Evolutionary conservation across 1,140 invertebrate species (phyloP).

Genomic region (Hesperophylax magnus): DNA sequence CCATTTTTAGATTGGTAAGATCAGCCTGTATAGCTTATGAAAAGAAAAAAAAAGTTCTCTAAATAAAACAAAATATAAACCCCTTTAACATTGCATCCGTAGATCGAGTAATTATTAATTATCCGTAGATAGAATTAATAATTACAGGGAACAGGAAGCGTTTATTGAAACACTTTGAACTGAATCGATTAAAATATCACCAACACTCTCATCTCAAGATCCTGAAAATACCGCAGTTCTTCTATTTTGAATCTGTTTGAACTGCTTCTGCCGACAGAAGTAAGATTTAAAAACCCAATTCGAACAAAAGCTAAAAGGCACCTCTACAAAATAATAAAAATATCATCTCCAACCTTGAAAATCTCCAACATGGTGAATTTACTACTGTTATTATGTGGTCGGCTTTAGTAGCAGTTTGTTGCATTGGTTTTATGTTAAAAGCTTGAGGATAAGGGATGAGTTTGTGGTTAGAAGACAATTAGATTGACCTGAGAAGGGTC

Average conservation of each 20-base stretch:
- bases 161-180: constrained; percentile 31
- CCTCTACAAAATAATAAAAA: not conserved
- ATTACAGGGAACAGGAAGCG: constrained; percentile 5
- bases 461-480: constrained; percentile 21
- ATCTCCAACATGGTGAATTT: not conserved
- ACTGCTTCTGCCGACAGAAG: constrained; percentile 10
- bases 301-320: not conserved
- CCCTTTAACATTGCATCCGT: not conserved
- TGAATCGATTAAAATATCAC: constrained; percentile 35
- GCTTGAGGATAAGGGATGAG: not conserved
- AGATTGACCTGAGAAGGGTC: constrained; percentile 15
- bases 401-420: not conserved
- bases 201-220: not conserved
- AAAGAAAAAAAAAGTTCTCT: not conserved
- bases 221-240: no score
- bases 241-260: no score
- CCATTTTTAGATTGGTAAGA: no score
- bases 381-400: not conserved
- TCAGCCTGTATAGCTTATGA: not conserved
- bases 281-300: not conserved
- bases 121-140: constrained; percentile 2
- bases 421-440: not conserved
- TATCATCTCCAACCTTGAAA: not conserved
- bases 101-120: no score
- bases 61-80: not conserved